These are phyloP conservation scores for Pogonognathellus flavescens DNA, from an alignment of 1,140 invertebrate species.

Conservation along the genomic window DNA sequence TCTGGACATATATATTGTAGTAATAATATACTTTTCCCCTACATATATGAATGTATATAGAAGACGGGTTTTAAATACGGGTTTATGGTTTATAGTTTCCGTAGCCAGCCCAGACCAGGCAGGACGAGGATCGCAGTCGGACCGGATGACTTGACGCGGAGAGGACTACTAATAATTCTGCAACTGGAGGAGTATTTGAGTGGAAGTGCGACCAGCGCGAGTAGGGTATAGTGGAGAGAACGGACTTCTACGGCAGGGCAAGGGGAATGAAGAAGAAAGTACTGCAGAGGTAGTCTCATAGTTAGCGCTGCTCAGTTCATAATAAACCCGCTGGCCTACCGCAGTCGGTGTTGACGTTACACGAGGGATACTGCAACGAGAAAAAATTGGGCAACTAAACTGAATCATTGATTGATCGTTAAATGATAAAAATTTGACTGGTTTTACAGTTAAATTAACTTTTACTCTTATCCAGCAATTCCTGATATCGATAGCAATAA, in stretches of 20 bases:
- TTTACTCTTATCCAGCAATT: background rate
- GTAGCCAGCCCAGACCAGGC: no score
- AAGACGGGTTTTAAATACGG: no score
- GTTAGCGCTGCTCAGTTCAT: constrained; percentile 52
- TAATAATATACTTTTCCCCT: no score
- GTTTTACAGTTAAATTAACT: no score
- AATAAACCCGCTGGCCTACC: constrained; percentile 54
- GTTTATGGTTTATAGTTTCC: no score
- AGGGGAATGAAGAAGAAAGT: constrained; percentile 37
- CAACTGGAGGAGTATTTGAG: background rate
- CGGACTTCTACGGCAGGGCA: constrained; percentile 10
- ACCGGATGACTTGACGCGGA: no score
- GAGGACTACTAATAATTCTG: no score
- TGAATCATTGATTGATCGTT: constrained; percentile 54
- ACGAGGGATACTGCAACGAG: constrained; percentile 51
- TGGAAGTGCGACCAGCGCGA: background rate
- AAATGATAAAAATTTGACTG: background rate
- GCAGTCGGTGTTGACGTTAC: constrained; percentile 48
- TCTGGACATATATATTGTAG: no score
- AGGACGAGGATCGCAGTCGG: no score
- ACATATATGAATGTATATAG: no score
- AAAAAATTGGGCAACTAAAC: constrained; percentile 42
- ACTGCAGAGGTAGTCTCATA: constrained; percentile 45
- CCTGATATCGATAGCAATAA: constrained; percentile 1
- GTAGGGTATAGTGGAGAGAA: background rate